Evolutionary conservation across 2,888 invertebrate genomes (phyloP), one percentile per base, ranked within the genome.

Genomic region (Andrena bicolor): DNA sequence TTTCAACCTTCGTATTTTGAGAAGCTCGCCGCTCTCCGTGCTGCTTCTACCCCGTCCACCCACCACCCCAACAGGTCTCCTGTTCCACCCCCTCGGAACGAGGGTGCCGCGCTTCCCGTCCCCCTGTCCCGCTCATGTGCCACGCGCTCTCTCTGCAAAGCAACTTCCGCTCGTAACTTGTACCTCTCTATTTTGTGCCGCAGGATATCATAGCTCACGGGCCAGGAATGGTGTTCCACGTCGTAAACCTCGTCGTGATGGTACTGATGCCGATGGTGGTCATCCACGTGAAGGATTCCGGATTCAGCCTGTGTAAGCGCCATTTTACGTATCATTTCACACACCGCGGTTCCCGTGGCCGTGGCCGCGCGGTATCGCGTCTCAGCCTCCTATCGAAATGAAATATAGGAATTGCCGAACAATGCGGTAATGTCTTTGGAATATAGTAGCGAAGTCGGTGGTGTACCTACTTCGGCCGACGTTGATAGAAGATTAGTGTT

Each of bases 191-290:
- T 88, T 89, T 89, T 88, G 77, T 89, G 84, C 87, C 94, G 51
- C 94, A 98, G 98, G 96, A 96, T 94, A 95, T 97, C 75, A 94
- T 98, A 89, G 94, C 96, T 63, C 95, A 96, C 90, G 95, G 94
- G 68, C 93, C 96, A 80, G 98, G 98, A 70, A 95, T 96, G 93
- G 94, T 95, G 83, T 95, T 97, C 88, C 98, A 98, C 94, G 95
- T 97, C 71, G 94, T 96, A 56, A 98, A 98, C 93, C 96, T 98
- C 87, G 91, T 97, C 76, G 96, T 97, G 83, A 95, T 98, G 90
- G 96, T 98, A 51, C 94, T 96, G 80, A 95, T 98, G 91, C 98
- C 98, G 58, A 97, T 98, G 94, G 96, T 97, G 74, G 96, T 97
- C 28, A 96, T 98, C 87, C 96, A 97, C 93, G 95, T 96, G 56